Conservation (phyloP, 1,140 invertebrate species). For the Heliconius eleuchia region DNA sequence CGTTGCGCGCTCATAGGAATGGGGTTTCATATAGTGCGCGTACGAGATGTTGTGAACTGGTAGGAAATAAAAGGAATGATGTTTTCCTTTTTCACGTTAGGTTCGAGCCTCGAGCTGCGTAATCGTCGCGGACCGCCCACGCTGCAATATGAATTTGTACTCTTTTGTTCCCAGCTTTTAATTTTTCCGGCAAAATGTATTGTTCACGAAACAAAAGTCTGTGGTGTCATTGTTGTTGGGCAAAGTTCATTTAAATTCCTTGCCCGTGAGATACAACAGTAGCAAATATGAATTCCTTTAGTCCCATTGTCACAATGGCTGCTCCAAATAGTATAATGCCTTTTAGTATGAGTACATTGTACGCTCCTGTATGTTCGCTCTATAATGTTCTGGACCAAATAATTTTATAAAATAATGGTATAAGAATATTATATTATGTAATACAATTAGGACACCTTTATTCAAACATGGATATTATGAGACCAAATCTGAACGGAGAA, state of each 20-base stretch:
- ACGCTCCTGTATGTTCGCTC: conserved; percentile 17
- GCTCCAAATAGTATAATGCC: conserved; percentile 62
- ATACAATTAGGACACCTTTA: no score
- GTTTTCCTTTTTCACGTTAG: conserved; percentile 32
- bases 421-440: neutral
- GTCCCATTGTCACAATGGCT: conserved; percentile 69
- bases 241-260: conserved; percentile 79
- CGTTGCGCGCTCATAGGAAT: neutral
- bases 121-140: conserved; percentile 52
- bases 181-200: conserved; percentile 77
- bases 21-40: neutral
- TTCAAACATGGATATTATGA: no score
- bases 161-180: conserved; percentile 74
- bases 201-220: conserved; percentile 76
- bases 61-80: conserved; percentile 28
- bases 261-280: conserved; percentile 73
- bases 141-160: conserved; percentile 78
- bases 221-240: conserved; percentile 76
- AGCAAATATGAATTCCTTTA: conserved; percentile 78
- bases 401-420: neutral
- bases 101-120: conserved; percentile 38
- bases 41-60: neutral
- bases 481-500: no score
- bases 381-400: neutral
- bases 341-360: conserved; percentile 43